Base-by-base conservation (phyloP, 2,888 invertebrate genomes). In the Acrocera orbiculus region DNA sequence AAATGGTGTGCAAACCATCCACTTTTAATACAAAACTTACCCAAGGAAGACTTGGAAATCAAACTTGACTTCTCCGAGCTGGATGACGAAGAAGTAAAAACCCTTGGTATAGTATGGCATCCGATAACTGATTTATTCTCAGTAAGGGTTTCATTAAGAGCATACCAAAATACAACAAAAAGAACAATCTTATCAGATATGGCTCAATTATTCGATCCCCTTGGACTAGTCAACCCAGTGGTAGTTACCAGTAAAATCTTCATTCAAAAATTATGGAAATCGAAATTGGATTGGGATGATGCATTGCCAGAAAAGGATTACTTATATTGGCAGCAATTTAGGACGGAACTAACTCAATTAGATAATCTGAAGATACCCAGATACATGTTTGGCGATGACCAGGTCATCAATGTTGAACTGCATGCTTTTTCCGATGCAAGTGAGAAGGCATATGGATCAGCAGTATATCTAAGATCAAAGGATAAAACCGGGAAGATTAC, bases 201-300 rank as follows among this genome's bases (percentile, higher is more conserved):
- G 6, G 20, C 30, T 36, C 39, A 11, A 6, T 2, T 31, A 7
- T 24, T 31, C 9, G 31, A 31, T 13, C 31, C 41, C 5, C 13
- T 34, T 9, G 39, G 41, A 1, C 32, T 33, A 14, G 3, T 39
- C 1, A 14, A 30, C 7, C 37, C 40, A 4, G n/a, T 28, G 2
- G 27, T 27, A 3, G 23, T 32, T 10, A 29, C n/a, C 2, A 32
- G 20, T 1, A 38, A 38, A 19, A 34, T 40, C 9, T 17, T 36
- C 4, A 20, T 40, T 19, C 36, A 38, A 15, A 24, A 36, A 4
- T 13, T 37, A 16, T 40, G 36, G 40, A 7, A 14, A 11, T 13
- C 9, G 1, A 16, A 30, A 17, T 5, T 25, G 10, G 28, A 35
- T 15, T 40, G 36, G 38, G 38, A 40, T 24, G 36, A 31, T 6